Conservation (phyloP, 2,797 vertebrate genomes). For the Siniperca scherzeri region DNA sequence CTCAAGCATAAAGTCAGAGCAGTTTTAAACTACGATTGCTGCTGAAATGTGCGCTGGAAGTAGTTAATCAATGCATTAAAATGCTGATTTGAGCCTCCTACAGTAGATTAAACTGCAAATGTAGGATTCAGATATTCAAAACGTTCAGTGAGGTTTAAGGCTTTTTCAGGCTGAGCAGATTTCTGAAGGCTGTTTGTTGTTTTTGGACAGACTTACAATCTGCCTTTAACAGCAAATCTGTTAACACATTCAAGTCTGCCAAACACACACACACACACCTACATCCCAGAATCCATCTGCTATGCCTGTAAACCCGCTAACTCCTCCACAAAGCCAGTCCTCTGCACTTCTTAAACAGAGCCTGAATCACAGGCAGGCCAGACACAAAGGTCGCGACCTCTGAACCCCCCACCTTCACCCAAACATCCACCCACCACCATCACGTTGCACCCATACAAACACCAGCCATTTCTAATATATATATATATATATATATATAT, state of each 20-base stretch:
- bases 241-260: constrained; percentile 9
- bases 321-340: constrained; percentile 41
- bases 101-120: not conserved
- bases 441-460: not conserved
- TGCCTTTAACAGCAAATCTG: constrained; percentile 29
- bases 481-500: no score
- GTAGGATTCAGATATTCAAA: not conserved
- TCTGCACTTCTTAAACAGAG: constrained; percentile 37
- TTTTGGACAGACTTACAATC: constrained; percentile 39
- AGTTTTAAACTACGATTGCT: not conserved
- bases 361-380: constrained; percentile 15
- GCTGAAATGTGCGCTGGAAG: not conserved
- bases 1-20: not conserved
- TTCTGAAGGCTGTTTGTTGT: constrained; percentile 32
- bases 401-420: not conserved
- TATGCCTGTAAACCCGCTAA: constrained; percentile 41
- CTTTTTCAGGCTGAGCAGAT: constrained; percentile 15
- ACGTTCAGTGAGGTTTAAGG: not conserved
- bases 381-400: not conserved
- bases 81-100: not conserved
- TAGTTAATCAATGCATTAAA: not conserved
- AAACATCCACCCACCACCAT: not conserved
- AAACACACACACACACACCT: not conserved
- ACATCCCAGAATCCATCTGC: constrained; percentile 48
- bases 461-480: not conserved